Conservation (phyloP, 2,888 invertebrate species). For the Eupeodes luniger region DNA sequence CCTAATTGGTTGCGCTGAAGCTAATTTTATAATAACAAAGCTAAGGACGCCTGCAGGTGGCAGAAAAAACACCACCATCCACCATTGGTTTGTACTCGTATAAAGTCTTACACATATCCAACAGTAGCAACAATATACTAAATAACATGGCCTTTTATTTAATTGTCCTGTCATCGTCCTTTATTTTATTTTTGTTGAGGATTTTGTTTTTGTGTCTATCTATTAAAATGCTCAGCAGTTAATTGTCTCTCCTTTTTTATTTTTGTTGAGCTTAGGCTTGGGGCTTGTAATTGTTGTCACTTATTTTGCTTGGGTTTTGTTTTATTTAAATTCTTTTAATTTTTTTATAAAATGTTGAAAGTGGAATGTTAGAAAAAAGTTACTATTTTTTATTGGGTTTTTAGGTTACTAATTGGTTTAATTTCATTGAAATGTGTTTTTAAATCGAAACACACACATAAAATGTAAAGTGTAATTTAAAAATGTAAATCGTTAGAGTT, state of each 20-base stretch:
- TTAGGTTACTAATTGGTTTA: neutral
- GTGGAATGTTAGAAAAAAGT: neutral
- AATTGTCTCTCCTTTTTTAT: constrained; percentile 21
- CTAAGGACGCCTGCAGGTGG: constrained; percentile 65
- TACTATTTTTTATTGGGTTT: neutral
- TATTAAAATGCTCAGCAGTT: constrained; percentile 40
- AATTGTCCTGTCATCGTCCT: constrained; percentile 63
- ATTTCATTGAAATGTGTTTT: neutral
- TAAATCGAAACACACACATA: neutral
- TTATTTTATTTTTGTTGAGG: constrained; percentile 30
- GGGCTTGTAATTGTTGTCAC: constrained; percentile 54
- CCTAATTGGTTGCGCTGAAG: constrained; percentile 61
- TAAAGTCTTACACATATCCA: too few relatives aligned
- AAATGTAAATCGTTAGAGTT: neutral
- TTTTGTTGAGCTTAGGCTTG: neutral
- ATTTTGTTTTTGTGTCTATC: constrained; percentile 29
- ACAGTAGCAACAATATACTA: constrained; percentile 31
- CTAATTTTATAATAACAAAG: constrained; percentile 75
- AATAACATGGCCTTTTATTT: constrained; percentile 53
- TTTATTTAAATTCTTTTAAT: constrained; percentile 11
- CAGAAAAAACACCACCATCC: constrained; percentile 32
- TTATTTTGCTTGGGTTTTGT: constrained; percentile 12
- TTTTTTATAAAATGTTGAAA: neutral
- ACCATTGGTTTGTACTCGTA: neutral
- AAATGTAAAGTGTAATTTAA: neutral